A percentile compares a stretch with the other conserved stretches of the same genome.
Conservation (phyloP, 2,797 vertebrate genomes). For the Sebastes iracundus region DNA sequence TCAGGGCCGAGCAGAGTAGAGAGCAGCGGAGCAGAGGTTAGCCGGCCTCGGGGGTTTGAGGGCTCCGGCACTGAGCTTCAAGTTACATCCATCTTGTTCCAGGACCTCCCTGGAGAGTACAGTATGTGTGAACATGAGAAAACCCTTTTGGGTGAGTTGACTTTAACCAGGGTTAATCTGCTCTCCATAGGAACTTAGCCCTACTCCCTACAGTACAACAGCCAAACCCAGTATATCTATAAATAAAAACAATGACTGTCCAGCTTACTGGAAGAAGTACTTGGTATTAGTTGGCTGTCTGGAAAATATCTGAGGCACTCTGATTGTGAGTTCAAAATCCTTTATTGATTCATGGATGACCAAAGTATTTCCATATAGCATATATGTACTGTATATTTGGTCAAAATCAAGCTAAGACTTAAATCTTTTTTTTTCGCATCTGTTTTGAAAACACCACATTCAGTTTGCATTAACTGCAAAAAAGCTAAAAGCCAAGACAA, state of each 20-base stretch:
- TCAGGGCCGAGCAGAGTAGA: constrained; percentile 27
- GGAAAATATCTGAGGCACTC: not conserved
- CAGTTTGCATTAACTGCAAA: not conserved
- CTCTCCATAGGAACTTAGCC: constrained; percentile 9
- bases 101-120: constrained; percentile 61
- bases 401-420: not conserved
- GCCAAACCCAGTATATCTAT: not conserved
- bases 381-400: not conserved
- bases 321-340: not conserved
- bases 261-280: not conserved
- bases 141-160: constrained; percentile 39
- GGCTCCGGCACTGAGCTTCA: constrained; percentile 41
- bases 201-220: not conserved
- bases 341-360: not conserved
- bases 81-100: constrained; percentile 62
- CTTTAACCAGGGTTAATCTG: constrained; percentile 48
- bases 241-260: not conserved
- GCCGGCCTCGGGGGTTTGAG: constrained; percentile 32
- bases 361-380: not conserved
- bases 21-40: constrained; percentile 66
- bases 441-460: not conserved
- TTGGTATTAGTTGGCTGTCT: not conserved
- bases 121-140: constrained; percentile 65
- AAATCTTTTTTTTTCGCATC: not conserved
- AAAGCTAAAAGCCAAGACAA: not conserved